Percentiles rank a stretch among this genome's conserved stretches.
These are phyloP conservation scores for Heterodera carotae DNA, from an alignment of 1,140 invertebrate species.

Conservation along the genomic window DNA sequence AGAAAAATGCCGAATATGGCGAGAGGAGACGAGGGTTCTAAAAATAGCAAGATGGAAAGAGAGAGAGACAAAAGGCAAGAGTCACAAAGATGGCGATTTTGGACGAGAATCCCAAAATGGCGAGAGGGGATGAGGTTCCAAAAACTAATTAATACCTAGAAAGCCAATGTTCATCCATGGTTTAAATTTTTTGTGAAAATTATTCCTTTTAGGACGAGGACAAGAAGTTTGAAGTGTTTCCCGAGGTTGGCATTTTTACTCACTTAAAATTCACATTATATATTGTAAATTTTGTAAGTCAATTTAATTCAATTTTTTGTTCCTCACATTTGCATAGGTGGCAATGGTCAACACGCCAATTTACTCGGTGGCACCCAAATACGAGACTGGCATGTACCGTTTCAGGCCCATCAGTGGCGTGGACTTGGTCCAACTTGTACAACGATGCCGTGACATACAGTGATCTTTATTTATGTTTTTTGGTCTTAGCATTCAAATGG, in stretches of 20 bases:
- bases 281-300: no score
- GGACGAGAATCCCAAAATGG: no score
- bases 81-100: no score
- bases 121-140: no score
- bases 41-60: no score
- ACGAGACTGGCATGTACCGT: conserved; percentile 48
- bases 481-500: no score
- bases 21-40: no score
- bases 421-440: conserved; percentile 55
- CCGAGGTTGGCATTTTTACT: conserved; percentile 46
- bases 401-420: conserved; percentile 52
- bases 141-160: no score
- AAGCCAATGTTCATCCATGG: no score
- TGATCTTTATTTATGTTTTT: background rate
- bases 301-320: background rate
- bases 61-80: no score
- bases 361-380: conserved; percentile 50
- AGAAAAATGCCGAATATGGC: no score
- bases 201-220: conserved; percentile 41
- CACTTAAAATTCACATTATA: no score
- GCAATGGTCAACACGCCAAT: conserved; percentile 56
- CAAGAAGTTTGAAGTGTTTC: conserved; percentile 60
- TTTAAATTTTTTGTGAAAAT: background rate
- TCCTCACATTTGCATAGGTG: background rate
- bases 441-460: conserved; percentile 60